These are phyloP conservation scores for Cladopsammia gracilis DNA, from an alignment of 64 coral and sea anemone species.

Conservation along the genomic window DNA sequence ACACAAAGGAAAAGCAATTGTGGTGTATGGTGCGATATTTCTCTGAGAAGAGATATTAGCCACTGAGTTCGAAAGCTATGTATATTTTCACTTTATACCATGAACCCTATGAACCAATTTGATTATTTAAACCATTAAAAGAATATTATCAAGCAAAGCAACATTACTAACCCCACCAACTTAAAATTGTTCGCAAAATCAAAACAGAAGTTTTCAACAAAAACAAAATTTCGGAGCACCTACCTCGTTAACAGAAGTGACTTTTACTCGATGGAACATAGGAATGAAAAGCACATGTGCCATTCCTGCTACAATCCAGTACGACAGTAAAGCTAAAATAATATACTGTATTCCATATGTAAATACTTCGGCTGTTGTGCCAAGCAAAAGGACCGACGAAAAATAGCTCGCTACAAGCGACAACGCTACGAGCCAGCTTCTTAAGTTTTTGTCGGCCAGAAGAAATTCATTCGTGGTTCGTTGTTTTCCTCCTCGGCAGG, in stretches of 20 bases:
- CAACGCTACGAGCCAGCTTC: conserved; percentile 54
- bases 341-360: conserved; percentile 77
- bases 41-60: too few relatives aligned
- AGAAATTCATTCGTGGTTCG: conserved; percentile 82
- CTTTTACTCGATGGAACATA: conserved; percentile 70
- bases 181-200: background rate
- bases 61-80: background rate
- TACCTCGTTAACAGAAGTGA: conserved; percentile 85
- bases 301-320: conserved; percentile 68
- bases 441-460: conserved; percentile 64
- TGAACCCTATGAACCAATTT: too few relatives aligned
- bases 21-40: too few relatives aligned
- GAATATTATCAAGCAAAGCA: background rate
- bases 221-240: background rate
- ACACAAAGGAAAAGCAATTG: too few relatives aligned
- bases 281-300: conserved; percentile 71
- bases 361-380: conserved; percentile 65
- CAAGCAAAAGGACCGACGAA: conserved; percentile 63
- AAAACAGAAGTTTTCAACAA: background rate
- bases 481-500: conserved; percentile 70
- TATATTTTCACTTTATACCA: too few relatives aligned
- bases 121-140: too few relatives aligned
- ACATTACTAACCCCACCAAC: background rate
- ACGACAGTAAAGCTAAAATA: conserved; percentile 61
- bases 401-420: conserved; percentile 80